Evolutionary conservation across 2,113 vertebrate species (phyloP), one percentile per base, ranked within the genome.

Genomic region (Engraulis encrasicolus): DNA sequence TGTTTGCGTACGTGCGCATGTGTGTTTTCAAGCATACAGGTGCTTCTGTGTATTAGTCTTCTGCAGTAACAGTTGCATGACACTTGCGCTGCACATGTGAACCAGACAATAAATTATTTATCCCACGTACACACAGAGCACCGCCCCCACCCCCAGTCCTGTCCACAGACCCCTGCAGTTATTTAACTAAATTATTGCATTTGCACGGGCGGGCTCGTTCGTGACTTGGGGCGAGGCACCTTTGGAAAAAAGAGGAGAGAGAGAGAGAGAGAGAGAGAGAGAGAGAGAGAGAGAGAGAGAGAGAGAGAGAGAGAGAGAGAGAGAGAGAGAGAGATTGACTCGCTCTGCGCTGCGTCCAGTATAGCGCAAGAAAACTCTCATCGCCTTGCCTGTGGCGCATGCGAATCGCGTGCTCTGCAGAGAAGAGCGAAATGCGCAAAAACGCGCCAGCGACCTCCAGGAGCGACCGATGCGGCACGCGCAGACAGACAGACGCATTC

Each of bases 401-500:
- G 54, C 54, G 54, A 23, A 61, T 23, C 2, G 54, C 54, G 54
- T 61, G 54, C 54, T 61, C 54, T 61, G 54, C 54, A 61, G 54
- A n/a, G n/a, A n/a, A 23, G 54, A 61, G 54, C 54, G 54, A 61
- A 61, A 61, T 61, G 54, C 54, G 54, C 54, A 61, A 61, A 61
- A 61, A n/a, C 54, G 54, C 54, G n/a, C n/a, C n/a, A n/a, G 54
- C 54, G 54, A 61, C 54, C 54, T 61, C 54, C 54, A 23, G 11
- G 54, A 61, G 54, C 54, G n/a, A n/a, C n/a, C n/a, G n/a, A 61
- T 61, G 54, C 54, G 54, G 54, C 54, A 61, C 54, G 54, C 54
- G 27, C 54, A n/a, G n/a, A 7, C 54, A 61, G 6, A 23, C 54
- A 61, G 54, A 61, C 54, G 54, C 54, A 23, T 23, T n/a, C 54